Evolutionary conservation across 2,797 vertebrate genomes (phyloP), one percentile per base, ranked within the genome.

Genomic region (Calcarius lapponicus): DNA sequence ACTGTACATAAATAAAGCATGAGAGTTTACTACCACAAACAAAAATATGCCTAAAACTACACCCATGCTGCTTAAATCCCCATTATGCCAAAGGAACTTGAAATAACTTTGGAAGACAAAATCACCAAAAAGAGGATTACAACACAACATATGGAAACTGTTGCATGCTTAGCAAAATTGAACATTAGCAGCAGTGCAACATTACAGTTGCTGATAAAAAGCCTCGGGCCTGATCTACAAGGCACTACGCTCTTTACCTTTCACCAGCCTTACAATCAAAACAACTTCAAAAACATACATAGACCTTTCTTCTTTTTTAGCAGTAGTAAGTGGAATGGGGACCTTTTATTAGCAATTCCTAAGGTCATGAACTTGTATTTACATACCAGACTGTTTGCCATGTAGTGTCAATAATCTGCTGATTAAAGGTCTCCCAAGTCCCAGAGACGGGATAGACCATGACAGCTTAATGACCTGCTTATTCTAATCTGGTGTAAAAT

Each of bases 371-470:
- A 84, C 95, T 92, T 84, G 45, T 72, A 91, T 50, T 86, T 86
- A 73, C 74, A 79, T 31, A 54, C 56, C 47, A 88, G 80, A 94
- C 66, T 75, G 61, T 67, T 83, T 72, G 48, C 62, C 36, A 60
- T 11, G 21, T 62, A 91, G 43, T 67, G 60, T 81, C 90, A 88
- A 92, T 96, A 95, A 90, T 73, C 87, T 76, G 79, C 70, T 90
- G 82, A 93, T 96, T 92, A 94, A 95, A 91, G 62, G 80, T 86
- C 62, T 75, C 81, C 72, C 50, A 88, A 94, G 29, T 90, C 80
- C 66, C 31, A 45, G 67, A 92, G 89, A 88, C 66, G 81, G 1
- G 3, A 86, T 2, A 80, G 82, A 84, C 56, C 56, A 5, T 81
- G 93, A 95, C 89, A 88, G 62, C 29, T 93, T 86, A 94, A 88